Base-by-base conservation (phyloP, 2,888 invertebrate genomes). In the Agonopterix arenella region DNA sequence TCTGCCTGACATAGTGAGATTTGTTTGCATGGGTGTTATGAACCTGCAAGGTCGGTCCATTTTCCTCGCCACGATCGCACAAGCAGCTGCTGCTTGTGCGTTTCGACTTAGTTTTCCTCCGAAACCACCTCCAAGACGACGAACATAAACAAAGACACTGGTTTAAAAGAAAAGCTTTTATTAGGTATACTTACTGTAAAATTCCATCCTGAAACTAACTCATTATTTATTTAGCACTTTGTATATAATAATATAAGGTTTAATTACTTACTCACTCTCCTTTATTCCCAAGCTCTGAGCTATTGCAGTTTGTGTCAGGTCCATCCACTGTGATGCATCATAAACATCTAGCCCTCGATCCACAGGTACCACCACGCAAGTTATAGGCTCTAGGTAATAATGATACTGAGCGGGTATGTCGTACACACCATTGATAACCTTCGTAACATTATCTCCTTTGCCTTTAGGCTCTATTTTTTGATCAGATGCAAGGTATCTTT, bases 331-430 rank as follows among this genome's bases (percentile, higher is more conserved):
- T 0, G 92, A 83, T 0, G 93, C 73, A 18, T 91, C 86, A 60
- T 90, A 90, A 0, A 96, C 91, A 49, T 94, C 92, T 55, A 94
- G 68, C 0, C 91, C 92, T 42, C 92, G 91, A 62, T 96, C 96
- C 1, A 90, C 81, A 0, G 95, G 95, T 4, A 93, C 66, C 36
- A 91, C 93, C 0, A 94, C 89, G 50, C 92, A 91, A 0, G 90
- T 81, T 9, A 94, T 90, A 0, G 93, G 92, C 68, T 96, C 96
- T 91, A 95, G 90, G 43, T 93, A 92, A 60, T 92, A 94, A 73
- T 95, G 95, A 68, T 94, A 95, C 67, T 96, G 96, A 0, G 90
- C 74, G 10, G 92, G 93, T 52, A 91, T 74, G 53, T 91, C 85
- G 54, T 91, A 88, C 1, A 81, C 80, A 0, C 95, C 95, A 55